A percentile compares a stretch with the other conserved stretches of the same genome.
Conservation (phyloP, 2,888 invertebrate genomes). For the Oxystoma pomonae region DNA sequence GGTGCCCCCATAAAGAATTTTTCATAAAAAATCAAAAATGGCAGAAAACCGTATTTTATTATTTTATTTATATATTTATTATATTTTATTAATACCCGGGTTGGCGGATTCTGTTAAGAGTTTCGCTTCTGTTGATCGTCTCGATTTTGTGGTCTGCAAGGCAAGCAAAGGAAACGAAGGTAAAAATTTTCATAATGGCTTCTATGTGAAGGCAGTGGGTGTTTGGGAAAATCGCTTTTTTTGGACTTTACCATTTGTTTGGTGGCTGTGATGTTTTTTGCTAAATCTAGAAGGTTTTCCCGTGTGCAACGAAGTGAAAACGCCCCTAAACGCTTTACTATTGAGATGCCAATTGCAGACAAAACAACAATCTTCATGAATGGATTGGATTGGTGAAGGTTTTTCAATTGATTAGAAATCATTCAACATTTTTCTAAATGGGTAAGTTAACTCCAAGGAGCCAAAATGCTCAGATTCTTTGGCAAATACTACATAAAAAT, state of each 20-base stretch:
- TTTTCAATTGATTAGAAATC: neutral
- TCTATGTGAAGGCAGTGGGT: slow-evolving; percentile 46
- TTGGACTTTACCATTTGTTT: neutral
- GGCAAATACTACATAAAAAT: too few relatives aligned
- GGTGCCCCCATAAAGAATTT: too few relatives aligned
- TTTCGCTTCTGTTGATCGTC: too few relatives aligned
- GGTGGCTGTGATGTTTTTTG: neutral
- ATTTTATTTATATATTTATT: too few relatives aligned
- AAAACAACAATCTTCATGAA: neutral
- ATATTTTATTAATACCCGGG: too few relatives aligned
- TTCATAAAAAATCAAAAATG: too few relatives aligned
- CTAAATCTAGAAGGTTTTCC: neutral
- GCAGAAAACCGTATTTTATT: too few relatives aligned
- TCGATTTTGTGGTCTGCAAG: neutral
- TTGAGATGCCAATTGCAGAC: neutral
- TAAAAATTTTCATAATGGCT: slow-evolving; percentile 40
- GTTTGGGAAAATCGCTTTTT: slow-evolving; percentile 33
- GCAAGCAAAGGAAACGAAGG: neutral
- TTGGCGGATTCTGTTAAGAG: too few relatives aligned
- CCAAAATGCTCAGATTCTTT: too few relatives aligned
- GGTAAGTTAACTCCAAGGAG: neutral
- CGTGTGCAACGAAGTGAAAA: neutral
- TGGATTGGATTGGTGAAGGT: neutral
- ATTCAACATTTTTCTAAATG: neutral
- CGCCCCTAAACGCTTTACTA: neutral